Percentiles rank a stretch among this genome's conserved stretches.
These are phyloP conservation scores for Sparus aurata DNA, from an alignment of 2,797 vertebrate species.

Conservation along the genomic window DNA sequence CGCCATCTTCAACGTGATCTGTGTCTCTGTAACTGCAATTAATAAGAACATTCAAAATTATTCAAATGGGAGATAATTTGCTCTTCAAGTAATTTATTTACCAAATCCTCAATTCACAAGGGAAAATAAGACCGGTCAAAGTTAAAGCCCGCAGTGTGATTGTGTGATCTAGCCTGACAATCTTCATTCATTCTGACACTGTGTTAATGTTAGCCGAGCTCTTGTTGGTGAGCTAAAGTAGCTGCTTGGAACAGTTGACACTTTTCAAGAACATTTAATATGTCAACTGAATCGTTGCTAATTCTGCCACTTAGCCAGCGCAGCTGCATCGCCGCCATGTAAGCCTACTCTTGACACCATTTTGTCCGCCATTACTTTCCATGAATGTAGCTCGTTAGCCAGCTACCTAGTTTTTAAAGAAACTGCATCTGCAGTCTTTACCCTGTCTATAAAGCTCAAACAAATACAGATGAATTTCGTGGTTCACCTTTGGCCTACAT, in stretches of 20 bases:
- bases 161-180: too few species aligned
- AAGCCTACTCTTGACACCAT: not conserved
- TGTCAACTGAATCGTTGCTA: not conserved
- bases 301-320: not conserved
- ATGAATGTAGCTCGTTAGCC: not conserved
- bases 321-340: too few species aligned
- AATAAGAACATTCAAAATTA: too few species aligned
- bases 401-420: not conserved
- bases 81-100: too few species aligned
- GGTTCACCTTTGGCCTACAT: not conserved
- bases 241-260: not conserved
- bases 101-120: too few species aligned
- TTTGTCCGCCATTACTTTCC: not conserved
- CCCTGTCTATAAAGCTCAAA: too few species aligned
- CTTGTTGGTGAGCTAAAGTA: not conserved
- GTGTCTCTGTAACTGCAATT: too few species aligned
- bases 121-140: too few species aligned
- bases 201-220: not conserved
- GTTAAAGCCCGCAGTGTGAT: too few species aligned
- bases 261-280: not conserved
- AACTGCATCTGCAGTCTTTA: too few species aligned
- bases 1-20: too few species aligned
- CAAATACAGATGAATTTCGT: not conserved
- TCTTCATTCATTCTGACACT: not conserved
- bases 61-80: too few species aligned